Evolutionary conservation across 2,797 vertebrate species (phyloP), one percentile per base, ranked within the genome.

Genomic region (Microctenopoma lineatum): DNA sequence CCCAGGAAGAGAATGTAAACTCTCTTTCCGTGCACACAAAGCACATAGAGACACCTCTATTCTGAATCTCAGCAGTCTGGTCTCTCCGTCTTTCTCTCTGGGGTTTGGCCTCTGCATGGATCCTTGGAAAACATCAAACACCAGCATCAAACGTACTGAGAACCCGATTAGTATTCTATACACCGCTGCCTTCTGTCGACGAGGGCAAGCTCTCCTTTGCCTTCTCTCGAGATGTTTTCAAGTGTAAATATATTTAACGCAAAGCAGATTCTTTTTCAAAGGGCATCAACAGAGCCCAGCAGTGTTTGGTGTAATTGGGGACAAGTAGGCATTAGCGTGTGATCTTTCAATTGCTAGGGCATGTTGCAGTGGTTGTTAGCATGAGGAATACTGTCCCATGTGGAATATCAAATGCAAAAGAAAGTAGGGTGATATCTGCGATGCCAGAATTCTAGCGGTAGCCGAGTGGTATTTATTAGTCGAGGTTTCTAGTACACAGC

Each of bases 321-420:
- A 92, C 91, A 91, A 91, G 90, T 90, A 90, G 89, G 86, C 89
- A 91, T 91, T 90, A 91, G 90, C 87, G 89, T 92, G 90, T 91
- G 91, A 92, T 92, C 91, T 90, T 78, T 89, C 87, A 91, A 90
- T 92, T 87, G 90, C 83, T 81, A 87, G 89, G 89, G 89, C 90
- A 91, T 91, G 89, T 91, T 89, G 87, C 83, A 79, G 66, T 42
- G 79, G 80, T 87, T 87, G 89, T 90, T 88, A 90, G 90, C 85
- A 88, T 89, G 88, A 91, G 87, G 90, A 91, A 90, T 89, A 76
- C 78, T 70, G 80, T 86, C 87, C 88, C 88, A 83, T 84, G 90
- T 81, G 84, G 87, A 88, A 90, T 91, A 90, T 89, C 79, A 77
- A 85, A 90, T 86, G 84, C 82, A 88, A 84, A 87, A 64, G 75